These are phyloP conservation scores for Meriones psammophilus DNA, from an alignment of 2,797 vertebrate species.

Conservation along the genomic window DNA sequence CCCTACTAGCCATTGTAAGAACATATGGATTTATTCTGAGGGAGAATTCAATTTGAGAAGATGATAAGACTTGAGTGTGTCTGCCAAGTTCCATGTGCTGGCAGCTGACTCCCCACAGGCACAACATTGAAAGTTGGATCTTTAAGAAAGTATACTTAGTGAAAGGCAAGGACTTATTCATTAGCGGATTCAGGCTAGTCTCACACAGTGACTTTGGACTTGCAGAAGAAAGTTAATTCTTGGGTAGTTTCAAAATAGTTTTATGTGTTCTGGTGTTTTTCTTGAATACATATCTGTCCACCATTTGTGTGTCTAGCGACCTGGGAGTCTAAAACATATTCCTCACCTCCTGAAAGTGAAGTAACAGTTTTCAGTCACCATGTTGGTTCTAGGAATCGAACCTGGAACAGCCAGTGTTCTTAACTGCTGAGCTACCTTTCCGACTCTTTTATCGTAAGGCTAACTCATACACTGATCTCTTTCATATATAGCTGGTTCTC, in stretches of 20 bases:
- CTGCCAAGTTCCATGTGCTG: not conserved
- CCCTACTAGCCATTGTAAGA: not conserved
- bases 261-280: not conserved
- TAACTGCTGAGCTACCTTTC: not conserved
- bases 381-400: not conserved
- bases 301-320: not conserved
- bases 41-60: not conserved
- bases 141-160: not conserved
- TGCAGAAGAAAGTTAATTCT: not conserved
- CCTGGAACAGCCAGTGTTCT: not conserved
- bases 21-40: not conserved
- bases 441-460: not conserved
- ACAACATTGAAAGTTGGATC: no score
- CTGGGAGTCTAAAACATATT: not conserved
- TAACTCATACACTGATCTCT: not conserved
- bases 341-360: not conserved
- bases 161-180: not conserved
- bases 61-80: not conserved
- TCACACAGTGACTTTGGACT: not conserved
- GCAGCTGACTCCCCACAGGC: not conserved
- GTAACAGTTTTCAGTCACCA: not conserved
- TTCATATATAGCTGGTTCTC: fast-evolving
- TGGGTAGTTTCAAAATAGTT: not conserved
- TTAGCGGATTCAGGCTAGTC: not conserved
- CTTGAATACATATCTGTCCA: not conserved